Base-by-base conservation (phyloP, 2,888 invertebrate species). In the Dryomyza anilis region DNA sequence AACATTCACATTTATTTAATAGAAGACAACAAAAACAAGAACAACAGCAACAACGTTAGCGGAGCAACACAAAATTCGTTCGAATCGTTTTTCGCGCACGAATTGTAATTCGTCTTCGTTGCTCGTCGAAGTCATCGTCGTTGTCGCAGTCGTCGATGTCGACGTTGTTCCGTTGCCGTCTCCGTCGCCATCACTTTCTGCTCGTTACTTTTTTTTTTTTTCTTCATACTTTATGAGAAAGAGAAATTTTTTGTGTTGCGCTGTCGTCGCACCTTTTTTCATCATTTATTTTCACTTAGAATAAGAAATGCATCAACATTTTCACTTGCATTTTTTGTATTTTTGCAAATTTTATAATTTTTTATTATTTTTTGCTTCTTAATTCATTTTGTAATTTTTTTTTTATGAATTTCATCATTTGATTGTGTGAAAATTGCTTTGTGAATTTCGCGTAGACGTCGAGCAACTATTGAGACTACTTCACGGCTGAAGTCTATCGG, bases 401-500 rank as follows among this genome's bases (percentile, higher is more conserved):
- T 55, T 23, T 30, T n/a, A 43, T 19, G 27, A 43, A 48, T 57
- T 57, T 5, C 29, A 21, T 39, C 25, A 16, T 27, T 29, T 43
- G 25, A 52, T 50, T 50, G 14, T 50, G 6, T 39, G 25, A 23
- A 50, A 43, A 21, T 53, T 36, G 21, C 16, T 45, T 25, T 19
- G 19, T 25, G 21, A 1, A 66, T 55, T 68, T 66, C 63, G 64
- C 56, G 56, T 58, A 65, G 66, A 65, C 68, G n/a, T n/a, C n/a
- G 62, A 63, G 64, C 66, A 67, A 70, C 68, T 70, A 63, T 52
- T 64, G 50, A 67, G 65, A 70, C 70, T 67, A 67, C 66, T 71
- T 70, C 63, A 70, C 67, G 69, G 66, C 65, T 70, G 61, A 71
- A 70, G 65, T 69, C 66, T 67, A 69, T 68, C 57, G 69, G 65